Evolutionary conservation across 2,888 invertebrate species (phyloP).

Genomic region (Alcis repandata): DNA sequence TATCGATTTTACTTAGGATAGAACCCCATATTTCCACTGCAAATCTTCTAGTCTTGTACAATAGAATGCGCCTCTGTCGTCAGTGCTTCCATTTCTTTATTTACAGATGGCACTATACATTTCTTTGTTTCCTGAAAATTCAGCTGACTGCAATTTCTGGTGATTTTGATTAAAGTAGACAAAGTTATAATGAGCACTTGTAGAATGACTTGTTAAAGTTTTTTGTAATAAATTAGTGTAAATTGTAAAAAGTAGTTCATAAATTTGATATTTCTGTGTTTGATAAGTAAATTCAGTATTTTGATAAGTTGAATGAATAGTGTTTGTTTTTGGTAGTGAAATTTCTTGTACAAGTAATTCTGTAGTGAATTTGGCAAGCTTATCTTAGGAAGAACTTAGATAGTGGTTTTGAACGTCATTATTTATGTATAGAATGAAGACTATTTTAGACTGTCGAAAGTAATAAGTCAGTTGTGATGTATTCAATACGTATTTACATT

Average conservation of each 20-base stretch:
- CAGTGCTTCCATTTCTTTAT: slow-evolving; percentile 58
- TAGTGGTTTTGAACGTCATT: slow-evolving; percentile 53
- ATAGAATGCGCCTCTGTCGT: slow-evolving; percentile 43
- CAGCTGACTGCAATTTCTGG: slow-evolving; percentile 44
- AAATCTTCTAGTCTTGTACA: slow-evolving; percentile 46
- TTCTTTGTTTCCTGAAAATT: slow-evolving; percentile 47
- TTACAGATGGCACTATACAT: slow-evolving; percentile 70
- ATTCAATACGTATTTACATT: slow-evolving; percentile 39
- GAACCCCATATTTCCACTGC: slow-evolving; percentile 27
- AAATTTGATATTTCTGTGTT: slow-evolving; percentile 75
- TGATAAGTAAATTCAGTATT: slow-evolving; percentile 79
- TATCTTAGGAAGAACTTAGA: slow-evolving; percentile 62
- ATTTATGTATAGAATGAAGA: slow-evolving; percentile 43
- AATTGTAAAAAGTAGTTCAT: slow-evolving; percentile 76
- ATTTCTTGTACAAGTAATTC: slow-evolving; percentile 70
- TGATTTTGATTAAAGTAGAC: slow-evolving; percentile 55
- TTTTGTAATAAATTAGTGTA: slow-evolving; percentile 69
- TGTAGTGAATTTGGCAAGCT: slow-evolving; percentile 72
- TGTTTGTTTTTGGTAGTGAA: slow-evolving; percentile 72
- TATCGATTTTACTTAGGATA: no score
- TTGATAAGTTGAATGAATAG: slow-evolving; percentile 68
- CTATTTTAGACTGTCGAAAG: slow-evolving; percentile 51
- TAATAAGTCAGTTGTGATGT: slow-evolving; percentile 42
- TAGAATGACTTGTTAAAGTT: slow-evolving; percentile 71
- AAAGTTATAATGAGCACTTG: slow-evolving; percentile 81